Conservation (phyloP, 2,113 vertebrate genomes). For the Cynopterus brachyotis region DNA sequence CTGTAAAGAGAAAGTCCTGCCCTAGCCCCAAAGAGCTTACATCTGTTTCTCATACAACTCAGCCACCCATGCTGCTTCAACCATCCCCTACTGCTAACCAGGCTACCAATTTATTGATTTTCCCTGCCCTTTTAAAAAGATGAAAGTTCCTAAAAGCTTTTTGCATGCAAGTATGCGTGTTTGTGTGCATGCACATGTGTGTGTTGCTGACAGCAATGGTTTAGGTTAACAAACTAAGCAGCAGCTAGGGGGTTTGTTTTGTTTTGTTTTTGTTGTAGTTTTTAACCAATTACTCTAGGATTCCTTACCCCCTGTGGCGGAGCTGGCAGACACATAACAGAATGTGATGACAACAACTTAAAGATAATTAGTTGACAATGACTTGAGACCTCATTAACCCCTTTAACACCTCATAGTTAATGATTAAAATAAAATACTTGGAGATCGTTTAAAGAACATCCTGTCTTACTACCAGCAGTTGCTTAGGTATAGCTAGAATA, state of each 20-base stretch:
- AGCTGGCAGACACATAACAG: constrained; percentile 73
- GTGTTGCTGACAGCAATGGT: constrained; percentile 62
- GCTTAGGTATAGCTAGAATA: neutral
- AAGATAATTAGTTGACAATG: constrained; percentile 90
- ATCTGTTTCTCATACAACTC: constrained; percentile 88
- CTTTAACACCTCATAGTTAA: constrained; percentile 85
- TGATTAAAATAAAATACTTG: constrained; percentile 79
- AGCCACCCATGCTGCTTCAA: constrained; percentile 86
- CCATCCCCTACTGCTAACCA: constrained; percentile 80
- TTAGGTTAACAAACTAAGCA: constrained; percentile 77
- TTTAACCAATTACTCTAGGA: constrained; percentile 65
- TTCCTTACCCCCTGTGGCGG: constrained; percentile 74
- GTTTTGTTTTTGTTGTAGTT: neutral
- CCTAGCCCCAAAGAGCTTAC: constrained; percentile 80
- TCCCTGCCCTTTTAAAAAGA: constrained; percentile 85
- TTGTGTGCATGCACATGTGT: constrained; percentile 2
- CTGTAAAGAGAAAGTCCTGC: constrained; percentile 83
- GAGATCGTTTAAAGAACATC: constrained; percentile 60
- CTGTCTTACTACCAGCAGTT: constrained; percentile 33
- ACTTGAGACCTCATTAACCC: constrained; percentile 87
- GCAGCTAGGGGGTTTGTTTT: constrained; percentile 51
- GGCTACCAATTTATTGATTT: constrained; percentile 85
- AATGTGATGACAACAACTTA: constrained; percentile 88
- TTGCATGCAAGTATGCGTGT: constrained; percentile 56
- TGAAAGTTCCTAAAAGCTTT: constrained; percentile 88